Evolutionary conservation across 2,797 vertebrate genomes (phyloP).

Genomic region (Halcyon smyrnensis): DNA sequence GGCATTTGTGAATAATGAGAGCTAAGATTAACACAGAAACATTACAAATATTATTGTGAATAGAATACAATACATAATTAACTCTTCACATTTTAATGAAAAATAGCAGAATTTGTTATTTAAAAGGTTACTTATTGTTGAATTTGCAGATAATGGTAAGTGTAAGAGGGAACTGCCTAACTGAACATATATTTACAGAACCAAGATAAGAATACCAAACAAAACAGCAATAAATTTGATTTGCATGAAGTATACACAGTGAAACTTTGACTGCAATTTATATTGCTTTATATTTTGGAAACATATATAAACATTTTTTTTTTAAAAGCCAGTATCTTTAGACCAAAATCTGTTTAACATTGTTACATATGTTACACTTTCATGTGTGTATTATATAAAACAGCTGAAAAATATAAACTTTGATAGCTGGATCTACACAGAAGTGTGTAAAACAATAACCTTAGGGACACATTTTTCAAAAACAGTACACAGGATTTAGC

Average conservation of each 20-base stretch:
- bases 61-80: constrained; percentile 46
- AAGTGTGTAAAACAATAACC: constrained; percentile 62
- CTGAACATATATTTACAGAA: constrained; percentile 54
- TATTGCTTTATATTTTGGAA: not conserved
- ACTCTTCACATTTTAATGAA: constrained; percentile 59
- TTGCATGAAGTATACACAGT: constrained; percentile 41
- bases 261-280: constrained; percentile 18
- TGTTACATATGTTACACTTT: constrained; percentile 35
- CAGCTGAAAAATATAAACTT: constrained; percentile 63
- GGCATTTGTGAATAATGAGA: constrained; percentile 65
- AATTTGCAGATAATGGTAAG: constrained; percentile 48
- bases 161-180: not conserved
- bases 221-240: constrained; percentile 35
- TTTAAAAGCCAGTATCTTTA: not conserved
- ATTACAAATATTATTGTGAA: constrained; percentile 59
- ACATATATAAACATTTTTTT: not conserved
- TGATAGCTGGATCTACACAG: constrained; percentile 60
- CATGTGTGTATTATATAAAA: constrained; percentile 37
- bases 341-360: constrained; percentile 29
- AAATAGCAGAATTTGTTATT: constrained; percentile 58
- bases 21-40: constrained; percentile 63
- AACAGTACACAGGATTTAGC: constrained; percentile 58
- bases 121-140: constrained; percentile 58
- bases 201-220: constrained; percentile 42
- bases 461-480: constrained; percentile 56